Base-by-base conservation (phyloP, 2,888 invertebrate genomes). In the Heliconius sara region DNA sequence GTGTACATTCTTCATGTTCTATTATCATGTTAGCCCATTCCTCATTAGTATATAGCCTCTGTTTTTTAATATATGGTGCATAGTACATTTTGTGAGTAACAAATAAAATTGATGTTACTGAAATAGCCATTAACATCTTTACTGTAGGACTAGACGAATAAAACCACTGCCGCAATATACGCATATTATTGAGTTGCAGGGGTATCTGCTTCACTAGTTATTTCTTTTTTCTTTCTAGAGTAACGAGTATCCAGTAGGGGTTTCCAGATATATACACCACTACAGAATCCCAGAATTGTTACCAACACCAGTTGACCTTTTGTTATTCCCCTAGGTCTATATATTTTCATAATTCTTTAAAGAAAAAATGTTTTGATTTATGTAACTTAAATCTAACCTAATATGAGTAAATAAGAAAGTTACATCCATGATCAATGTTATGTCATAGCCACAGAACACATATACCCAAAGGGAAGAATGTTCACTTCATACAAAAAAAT, bases 251-350 rank as follows among this genome's bases (percentile, higher is more conserved):
- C 87, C 76, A 96, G 89, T 12, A 94, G 67, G 3, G 96, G 96
- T 85, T 90, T 93, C 96, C 96, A 96, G 84, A 95, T 94, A 84
- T 96, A 96, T 82, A 93, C 83, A 82, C 96, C 96, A 78, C 93
- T 87, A 70, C 93, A 84, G 76, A 93, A 88, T 43, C 96, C 96
- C 75, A 96, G 82, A 83, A 94, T 81, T 57, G 91, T 86, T 22
- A 90, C 91, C 70, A 96, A 80, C 76, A 89, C 84, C 81, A 96
- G 81, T 86, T 95, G 94, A 77, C 90, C 87, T 82, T 78, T 93
- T 22, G 92, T 90, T 81, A 96, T 81, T 70, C 93, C 90, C 84
- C 87, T 89, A 39, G 93, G 93, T 85, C 86, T 92, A 83, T 91
- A 90, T 82, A 95, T 93, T 85, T 90, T 91, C 95, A 96, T 95